Evolutionary conservation across 2,888 invertebrate genomes (phyloP).

Genomic region (Aquatica leii): DNA sequence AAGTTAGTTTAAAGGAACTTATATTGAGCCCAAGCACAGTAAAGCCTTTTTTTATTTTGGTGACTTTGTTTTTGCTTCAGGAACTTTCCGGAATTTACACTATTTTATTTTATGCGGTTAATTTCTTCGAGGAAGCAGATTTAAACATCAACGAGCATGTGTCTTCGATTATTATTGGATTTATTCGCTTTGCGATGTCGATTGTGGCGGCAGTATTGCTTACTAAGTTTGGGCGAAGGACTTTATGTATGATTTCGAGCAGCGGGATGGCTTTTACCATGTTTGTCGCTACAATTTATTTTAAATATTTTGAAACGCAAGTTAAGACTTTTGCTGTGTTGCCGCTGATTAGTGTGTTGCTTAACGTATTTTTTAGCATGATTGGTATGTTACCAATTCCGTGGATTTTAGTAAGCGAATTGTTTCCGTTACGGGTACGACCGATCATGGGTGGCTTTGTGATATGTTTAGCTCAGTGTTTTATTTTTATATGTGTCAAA

Average conservation of each 20-base stretch:
- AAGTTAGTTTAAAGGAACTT: constrained; percentile 47
- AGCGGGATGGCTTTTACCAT: constrained; percentile 71
- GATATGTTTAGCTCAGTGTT: constrained; percentile 72
- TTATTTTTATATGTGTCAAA: constrained; percentile 76
- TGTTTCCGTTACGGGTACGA: constrained; percentile 73
- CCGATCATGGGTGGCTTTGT: constrained; percentile 76
- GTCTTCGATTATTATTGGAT: constrained; percentile 74
- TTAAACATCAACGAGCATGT: constrained; percentile 71
- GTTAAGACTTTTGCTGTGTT: constrained; percentile 54
- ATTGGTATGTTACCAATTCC: constrained; percentile 77
- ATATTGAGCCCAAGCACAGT: constrained; percentile 66
- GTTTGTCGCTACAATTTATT: constrained; percentile 56
- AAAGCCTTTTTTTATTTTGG: constrained; percentile 72
- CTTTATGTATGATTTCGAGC: constrained; percentile 71
- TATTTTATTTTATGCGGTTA: constrained; percentile 76
- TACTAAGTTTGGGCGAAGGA: constrained; percentile 69
- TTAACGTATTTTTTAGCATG: constrained; percentile 78
- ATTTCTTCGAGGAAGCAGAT: constrained; percentile 73
- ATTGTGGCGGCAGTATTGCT: constrained; percentile 73
- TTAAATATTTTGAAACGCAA: constrained; percentile 54
- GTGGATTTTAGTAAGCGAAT: constrained; percentile 78
- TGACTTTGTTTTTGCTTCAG: constrained; percentile 74
- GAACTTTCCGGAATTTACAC: constrained; percentile 78
- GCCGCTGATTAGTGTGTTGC: constrained; percentile 68
- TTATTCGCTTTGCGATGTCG: constrained; percentile 72